Base-by-base conservation (phyloP, 2,888 invertebrate species). In the Dryobota labecula region DNA sequence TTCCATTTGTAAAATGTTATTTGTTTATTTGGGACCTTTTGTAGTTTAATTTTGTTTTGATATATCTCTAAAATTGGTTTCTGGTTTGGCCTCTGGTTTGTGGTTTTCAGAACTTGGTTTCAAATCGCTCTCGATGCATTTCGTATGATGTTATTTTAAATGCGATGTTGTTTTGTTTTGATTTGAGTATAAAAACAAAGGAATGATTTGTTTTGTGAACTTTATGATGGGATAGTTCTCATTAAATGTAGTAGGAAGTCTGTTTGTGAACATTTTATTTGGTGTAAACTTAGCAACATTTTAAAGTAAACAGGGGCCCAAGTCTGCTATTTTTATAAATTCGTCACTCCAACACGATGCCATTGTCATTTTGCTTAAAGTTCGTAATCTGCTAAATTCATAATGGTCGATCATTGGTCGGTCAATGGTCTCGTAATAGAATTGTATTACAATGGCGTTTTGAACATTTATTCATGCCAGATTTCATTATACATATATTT, bases 31-130 rank as follows among this genome's bases (percentile, higher is more conserved):
- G 33, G 51, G 36, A 61, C 65, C 66, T 78, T 70, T 73, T 70
- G 60, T 73, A 53, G 69, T 79, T 69, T 47, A 75, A 79, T 78
- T 63, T 71, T 61, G 63, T 79, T 81, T 72, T 82, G 63, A 81
- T 67, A 66, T 70, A 70, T 70, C 33, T 57, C 54, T 70, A 63
- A 70, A 51, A 80, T 70, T 66, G 61, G 45, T 54, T 67, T 70
- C 30, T 24, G 61, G 49, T 49, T 54, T 41, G 24, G n/a, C 15
- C 20, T 54, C 5, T 54, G 76, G 70, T 57, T 43, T 74, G 80
- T 36, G 70, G 80, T 80, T 70, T 49, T 11, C 49, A 38, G n/a
- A 38, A 45, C 43, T 43, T 47, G 30, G 27, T 54, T 57, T 43
- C 13, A 43, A 75, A 75, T 77, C 54, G 41, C 43, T 77, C 49